phyloP scores from a whole-genome alignment of 2,113 vertebrate genomes.

The Tyto alba region DNA sequence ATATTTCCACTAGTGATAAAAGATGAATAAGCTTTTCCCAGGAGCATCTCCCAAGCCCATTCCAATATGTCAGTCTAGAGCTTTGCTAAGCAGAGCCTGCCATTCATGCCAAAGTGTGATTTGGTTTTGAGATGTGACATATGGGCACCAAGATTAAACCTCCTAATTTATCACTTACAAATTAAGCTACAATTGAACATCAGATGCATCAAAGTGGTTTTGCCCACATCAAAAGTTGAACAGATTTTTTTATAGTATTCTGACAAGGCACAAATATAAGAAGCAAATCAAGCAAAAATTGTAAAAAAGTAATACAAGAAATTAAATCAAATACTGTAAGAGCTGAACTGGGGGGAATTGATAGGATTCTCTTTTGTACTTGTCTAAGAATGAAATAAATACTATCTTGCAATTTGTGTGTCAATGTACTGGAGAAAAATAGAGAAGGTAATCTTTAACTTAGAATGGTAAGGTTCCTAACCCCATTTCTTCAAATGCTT shows the following conservation, averaged over 20 bases:
- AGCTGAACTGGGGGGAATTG: not conserved
- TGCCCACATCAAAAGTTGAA: not conserved
- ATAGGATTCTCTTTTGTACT: not conserved
- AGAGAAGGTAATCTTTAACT: constrained; percentile 11
- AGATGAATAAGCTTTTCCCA: constrained; percentile 10
- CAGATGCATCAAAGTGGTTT: not conserved
- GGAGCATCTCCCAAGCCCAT: not conserved
- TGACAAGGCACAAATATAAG: not conserved
- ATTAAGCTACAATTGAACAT: not conserved
- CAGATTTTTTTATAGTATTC: not conserved
- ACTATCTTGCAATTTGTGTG: not conserved
- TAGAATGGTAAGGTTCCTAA: constrained; percentile 26
- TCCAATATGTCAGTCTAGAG: not conserved
- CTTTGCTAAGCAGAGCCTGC: not conserved
- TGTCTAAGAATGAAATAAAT: constrained; percentile 21
- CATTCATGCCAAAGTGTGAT: not conserved
- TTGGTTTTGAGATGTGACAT: constrained; percentile 23
- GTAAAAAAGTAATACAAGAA: not conserved
- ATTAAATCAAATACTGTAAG: not conserved
- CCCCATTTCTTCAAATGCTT: not conserved
- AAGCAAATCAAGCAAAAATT: constrained; percentile 32
- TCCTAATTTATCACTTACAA: not conserved
- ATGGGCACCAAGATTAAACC: constrained; percentile 40
- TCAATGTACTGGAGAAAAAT: not conserved
- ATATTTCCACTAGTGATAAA: not conserved